Evolutionary conservation across 2,888 invertebrate genomes (phyloP).

Genomic region (Sphinx pinastri): DNA sequence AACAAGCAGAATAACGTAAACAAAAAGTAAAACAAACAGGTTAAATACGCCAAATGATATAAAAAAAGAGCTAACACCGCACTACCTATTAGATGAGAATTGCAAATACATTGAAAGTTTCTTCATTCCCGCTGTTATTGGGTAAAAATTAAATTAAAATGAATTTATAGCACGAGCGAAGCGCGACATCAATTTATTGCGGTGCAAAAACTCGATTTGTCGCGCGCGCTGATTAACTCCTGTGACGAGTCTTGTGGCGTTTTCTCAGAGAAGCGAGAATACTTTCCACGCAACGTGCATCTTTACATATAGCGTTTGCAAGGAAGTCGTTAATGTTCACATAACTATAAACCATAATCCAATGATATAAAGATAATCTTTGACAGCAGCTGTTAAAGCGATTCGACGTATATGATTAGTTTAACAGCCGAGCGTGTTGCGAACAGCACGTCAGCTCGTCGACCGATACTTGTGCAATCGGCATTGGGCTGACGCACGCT

Average conservation of each 20-base stretch:
- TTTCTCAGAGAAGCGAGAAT: not conserved
- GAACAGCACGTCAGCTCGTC: not conserved
- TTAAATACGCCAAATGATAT: too few species aligned
- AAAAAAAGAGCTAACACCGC: not conserved
- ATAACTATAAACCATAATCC: too few species aligned
- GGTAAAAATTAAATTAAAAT: not conserved
- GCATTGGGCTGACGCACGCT: not conserved
- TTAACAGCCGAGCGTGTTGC: not conserved
- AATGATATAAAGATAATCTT: not conserved
- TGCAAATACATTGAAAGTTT: too few species aligned
- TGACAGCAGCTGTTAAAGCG: not conserved
- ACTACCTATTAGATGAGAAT: too few species aligned
- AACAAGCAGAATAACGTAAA: too few species aligned
- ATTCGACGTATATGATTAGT: not conserved
- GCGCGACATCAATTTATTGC: slow-evolving; percentile 19
- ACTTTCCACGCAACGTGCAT: not conserved
- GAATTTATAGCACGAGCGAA: not conserved
- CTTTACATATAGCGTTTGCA: not conserved
- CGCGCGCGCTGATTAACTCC: slow-evolving; percentile 9
- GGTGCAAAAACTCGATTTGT: slow-evolving; percentile 5
- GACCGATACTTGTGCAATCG: not conserved
- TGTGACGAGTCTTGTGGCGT: slow-evolving; percentile 2
- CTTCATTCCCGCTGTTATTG: not conserved
- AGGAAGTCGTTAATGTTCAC: too few species aligned
- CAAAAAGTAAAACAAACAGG: too few species aligned